phyloP scores from a whole-genome alignment of 2,797 vertebrate genomes.

The Sarcophilus harrisii region DNA sequence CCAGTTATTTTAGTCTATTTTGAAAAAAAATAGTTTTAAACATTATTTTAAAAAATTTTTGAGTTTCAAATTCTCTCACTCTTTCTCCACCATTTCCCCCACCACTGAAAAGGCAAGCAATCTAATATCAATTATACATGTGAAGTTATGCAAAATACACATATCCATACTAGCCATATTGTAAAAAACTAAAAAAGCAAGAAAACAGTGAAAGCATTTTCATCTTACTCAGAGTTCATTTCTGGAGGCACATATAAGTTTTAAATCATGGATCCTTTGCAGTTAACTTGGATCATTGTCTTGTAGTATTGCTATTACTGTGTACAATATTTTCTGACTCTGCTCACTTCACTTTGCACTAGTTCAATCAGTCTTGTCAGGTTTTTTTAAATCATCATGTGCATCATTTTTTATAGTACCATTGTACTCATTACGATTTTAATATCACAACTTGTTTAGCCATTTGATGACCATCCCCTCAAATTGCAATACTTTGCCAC shows the following conservation, averaged over 20 bases:
- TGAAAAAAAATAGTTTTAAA: neutral
- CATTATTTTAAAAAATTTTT: neutral
- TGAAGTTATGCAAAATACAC: neutral
- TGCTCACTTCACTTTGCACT: neutral
- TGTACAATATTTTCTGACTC: neutral
- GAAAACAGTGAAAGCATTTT: neutral
- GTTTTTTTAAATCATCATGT: neutral
- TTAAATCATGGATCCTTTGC: neutral
- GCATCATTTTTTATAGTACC: neutral
- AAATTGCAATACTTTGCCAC: neutral
- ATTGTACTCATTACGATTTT: neutral
- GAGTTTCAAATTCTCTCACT: neutral
- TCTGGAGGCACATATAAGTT: neutral
- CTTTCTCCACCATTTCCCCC: neutral
- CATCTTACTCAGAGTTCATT: neutral
- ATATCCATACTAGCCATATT: neutral
- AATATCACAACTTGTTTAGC: neutral
- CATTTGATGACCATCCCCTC: neutral
- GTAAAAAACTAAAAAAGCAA: neutral
- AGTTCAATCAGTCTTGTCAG: neutral
- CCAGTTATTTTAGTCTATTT: neutral
- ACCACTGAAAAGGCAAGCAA: neutral
- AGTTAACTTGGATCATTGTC: neutral
- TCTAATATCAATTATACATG: neutral
- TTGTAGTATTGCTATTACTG: neutral